A percentile compares a stretch with the other conserved stretches of the same genome.
Evolutionary conservation across 2,888 invertebrate genomes (phyloP).

Genomic region (Himalopsyche anomala): DNA sequence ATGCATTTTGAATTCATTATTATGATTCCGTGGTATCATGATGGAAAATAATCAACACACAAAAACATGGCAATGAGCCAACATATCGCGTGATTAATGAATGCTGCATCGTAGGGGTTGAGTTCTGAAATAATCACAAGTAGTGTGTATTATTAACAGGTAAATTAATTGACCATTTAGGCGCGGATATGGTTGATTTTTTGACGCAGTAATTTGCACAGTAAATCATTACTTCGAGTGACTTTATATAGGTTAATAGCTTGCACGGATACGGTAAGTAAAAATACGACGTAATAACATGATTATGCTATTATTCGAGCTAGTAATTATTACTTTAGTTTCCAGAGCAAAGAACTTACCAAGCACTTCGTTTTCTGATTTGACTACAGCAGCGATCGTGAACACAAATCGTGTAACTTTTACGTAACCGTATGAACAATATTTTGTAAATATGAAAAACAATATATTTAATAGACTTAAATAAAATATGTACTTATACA

Average conservation of each 20-base stretch:
- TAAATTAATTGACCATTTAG: conserved; percentile 27
- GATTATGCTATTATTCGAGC: not conserved
- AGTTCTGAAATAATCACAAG: not conserved
- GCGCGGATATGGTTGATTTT: not conserved
- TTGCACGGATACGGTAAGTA: not conserved
- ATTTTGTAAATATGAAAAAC: no score
- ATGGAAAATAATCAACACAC: not conserved
- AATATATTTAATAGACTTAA: no score
- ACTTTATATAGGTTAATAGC: conserved; percentile 5
- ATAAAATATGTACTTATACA: no score
- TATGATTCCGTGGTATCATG: no score
- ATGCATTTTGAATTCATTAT: no score
- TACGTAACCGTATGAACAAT: no score
- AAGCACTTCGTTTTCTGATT: no score
- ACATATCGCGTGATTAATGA: not conserved
- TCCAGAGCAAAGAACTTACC: no score
- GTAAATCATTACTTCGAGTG: not conserved
- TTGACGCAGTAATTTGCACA: not conserved
- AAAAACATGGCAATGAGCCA: not conserved
- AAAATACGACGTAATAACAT: not conserved
- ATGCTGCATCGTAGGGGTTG: not conserved
- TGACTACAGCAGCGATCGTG: no score
- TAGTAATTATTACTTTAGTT: no score
- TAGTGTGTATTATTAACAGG: not conserved
- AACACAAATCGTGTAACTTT: no score